Percentiles rank a stretch among this genome's conserved stretches.
Conservation (phyloP, 35 echinoderm and acorn worm genomes). For the Acanthaster planci region DNA sequence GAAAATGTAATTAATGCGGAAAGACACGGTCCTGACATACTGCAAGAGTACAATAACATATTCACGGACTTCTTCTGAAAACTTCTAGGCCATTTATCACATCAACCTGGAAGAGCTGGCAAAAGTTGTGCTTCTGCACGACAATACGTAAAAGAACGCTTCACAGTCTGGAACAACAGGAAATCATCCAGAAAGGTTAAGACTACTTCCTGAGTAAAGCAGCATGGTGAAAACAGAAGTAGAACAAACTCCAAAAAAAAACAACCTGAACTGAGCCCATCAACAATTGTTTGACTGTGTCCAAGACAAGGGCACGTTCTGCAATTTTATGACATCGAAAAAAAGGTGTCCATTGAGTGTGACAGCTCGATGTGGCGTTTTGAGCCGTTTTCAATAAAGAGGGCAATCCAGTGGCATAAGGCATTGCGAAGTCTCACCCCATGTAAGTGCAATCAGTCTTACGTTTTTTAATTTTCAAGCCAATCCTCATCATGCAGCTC, state of each 20-base stretch:
- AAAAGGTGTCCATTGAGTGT: constrained; percentile 57
- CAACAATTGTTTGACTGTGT: constrained; percentile 58
- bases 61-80: constrained; percentile 15
- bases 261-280: constrained; percentile 50
- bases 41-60: constrained; percentile 18
- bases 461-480: constrained; percentile 61
- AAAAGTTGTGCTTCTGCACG: constrained; percentile 37
- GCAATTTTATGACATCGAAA: constrained; percentile 43
- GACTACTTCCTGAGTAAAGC: no score
- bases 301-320: constrained; percentile 46
- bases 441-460: constrained; percentile 35
- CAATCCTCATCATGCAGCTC: constrained; percentile 58
- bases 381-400: constrained; percentile 45
- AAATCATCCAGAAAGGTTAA: no score
- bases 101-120: constrained; percentile 39
- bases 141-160: constrained; percentile 38
- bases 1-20: no score
- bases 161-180: background rate
- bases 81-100: constrained; percentile 9
- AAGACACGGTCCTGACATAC: background rate
- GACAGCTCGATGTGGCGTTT: constrained; percentile 53
- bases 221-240: no score
- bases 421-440: constrained; percentile 36
- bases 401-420: constrained; percentile 42
- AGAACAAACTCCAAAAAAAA: constrained; percentile 28